Conservation (phyloP, 2,113 vertebrate genomes). For the Seriola rivoliana region DNA sequence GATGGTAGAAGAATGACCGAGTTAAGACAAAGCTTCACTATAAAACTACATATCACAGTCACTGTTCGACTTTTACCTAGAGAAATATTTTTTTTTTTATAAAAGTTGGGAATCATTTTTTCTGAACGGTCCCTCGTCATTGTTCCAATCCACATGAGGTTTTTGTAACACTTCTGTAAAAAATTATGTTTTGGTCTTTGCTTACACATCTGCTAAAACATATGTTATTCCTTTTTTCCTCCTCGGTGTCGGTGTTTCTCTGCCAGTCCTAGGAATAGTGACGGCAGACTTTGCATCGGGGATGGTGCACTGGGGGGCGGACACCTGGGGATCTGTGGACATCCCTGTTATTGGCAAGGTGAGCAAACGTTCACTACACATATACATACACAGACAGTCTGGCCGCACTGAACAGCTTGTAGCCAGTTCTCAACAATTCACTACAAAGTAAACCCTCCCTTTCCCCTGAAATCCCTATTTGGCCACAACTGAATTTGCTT, state of each 20-base stretch:
- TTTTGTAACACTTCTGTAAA: background rate
- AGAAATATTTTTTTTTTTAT: too few species aligned
- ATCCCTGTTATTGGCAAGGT: conserved; percentile 90
- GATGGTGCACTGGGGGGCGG: conserved; percentile 85
- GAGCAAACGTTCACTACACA: conserved; percentile 41
- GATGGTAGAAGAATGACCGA: too few species aligned
- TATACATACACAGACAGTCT: background rate
- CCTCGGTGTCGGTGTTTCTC: background rate
- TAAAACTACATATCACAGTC: background rate
- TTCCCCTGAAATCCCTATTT: background rate
- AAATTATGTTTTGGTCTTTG: conserved; percentile 10
- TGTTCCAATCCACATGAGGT: background rate
- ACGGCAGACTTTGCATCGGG: conserved; percentile 89
- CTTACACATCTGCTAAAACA: conserved; percentile 1
- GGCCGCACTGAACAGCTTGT: background rate
- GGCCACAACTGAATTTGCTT: background rate
- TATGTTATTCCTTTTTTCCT: conserved; percentile 1
- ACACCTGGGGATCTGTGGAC: conserved; percentile 91
- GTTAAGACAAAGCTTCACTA: background rate
- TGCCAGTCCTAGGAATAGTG: conserved; percentile 86
- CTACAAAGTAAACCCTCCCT: conserved; percentile 10
- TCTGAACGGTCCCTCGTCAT: background rate
- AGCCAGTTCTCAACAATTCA: background rate
- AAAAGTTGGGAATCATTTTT: too few species aligned
- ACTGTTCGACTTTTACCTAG: background rate